Percentiles rank a stretch among this genome's conserved stretches.
Evolutionary conservation across 2,113 vertebrate species (phyloP).

Genomic region (Halichoerus grypus): DNA sequence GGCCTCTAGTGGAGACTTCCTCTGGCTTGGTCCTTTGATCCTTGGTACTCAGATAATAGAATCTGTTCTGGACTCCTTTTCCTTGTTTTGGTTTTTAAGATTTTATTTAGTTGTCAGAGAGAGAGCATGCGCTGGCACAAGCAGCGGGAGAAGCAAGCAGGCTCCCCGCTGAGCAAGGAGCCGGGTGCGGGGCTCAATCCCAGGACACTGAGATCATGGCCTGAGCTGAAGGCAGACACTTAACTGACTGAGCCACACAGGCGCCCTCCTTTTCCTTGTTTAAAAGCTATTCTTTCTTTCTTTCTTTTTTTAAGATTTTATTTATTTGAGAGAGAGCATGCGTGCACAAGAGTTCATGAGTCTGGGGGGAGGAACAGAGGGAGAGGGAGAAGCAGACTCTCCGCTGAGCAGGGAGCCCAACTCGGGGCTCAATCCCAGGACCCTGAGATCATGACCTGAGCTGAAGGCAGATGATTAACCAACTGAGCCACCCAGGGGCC

Average conservation of each 20-base stretch:
- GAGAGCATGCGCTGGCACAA: no score
- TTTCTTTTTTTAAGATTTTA: not conserved
- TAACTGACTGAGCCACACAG: no score
- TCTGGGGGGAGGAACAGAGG: not conserved
- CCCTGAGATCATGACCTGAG: not conserved
- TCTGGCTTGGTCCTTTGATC: not conserved
- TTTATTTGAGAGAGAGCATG: not conserved
- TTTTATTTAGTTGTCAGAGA: not conserved
- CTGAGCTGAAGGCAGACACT: no score
- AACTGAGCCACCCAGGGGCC: not conserved
- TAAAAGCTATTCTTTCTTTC: not conserved
- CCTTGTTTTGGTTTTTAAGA: not conserved
- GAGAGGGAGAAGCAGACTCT: not conserved
- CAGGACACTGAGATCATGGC: no score
- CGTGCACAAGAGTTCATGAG: not conserved
- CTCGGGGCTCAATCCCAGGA: not conserved
- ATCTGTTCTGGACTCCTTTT: not conserved
- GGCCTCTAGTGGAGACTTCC: not conserved
- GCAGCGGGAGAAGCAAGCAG: no score
- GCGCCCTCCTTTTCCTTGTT: not conserved
- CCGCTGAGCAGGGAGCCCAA: not conserved
- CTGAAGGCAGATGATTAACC: not conserved
- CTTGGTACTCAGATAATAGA: not conserved
- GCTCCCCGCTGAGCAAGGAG: no score
- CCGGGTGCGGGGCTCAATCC: no score